Evolutionary conservation across 1,140 invertebrate species (phyloP).

Genomic region (Hesperophylax magnus): DNA sequence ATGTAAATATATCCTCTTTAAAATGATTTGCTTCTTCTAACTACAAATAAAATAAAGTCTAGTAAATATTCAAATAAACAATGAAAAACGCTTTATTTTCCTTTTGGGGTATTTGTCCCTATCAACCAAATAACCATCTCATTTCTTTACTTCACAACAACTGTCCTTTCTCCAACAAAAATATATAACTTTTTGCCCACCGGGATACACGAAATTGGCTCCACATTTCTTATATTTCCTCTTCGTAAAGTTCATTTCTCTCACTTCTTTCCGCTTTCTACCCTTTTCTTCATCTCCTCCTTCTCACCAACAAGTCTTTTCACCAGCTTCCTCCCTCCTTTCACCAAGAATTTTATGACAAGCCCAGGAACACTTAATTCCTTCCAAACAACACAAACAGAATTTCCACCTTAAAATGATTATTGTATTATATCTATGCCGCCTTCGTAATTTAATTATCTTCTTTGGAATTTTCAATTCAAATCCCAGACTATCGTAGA

Average conservation of each 20-base stretch:
- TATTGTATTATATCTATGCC: neutral
- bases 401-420: neutral
- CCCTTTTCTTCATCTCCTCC: neutral
- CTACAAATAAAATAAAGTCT: no score
- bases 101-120: no score
- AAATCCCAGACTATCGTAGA: no score
- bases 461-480: neutral
- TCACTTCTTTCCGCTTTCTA: no score
- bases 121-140: no score
- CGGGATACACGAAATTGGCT: constrained; percentile 15
- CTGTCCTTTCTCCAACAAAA: neutral
- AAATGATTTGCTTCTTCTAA: no score
- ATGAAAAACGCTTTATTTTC: no score
- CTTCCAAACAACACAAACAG: neutral
- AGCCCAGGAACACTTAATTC: neutral
- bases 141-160: no score
- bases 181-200: constrained; percentile 15
- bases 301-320: constrained; percentile 11
- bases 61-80: no score
- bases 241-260: neutral
- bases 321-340: neutral
- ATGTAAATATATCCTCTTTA: no score
- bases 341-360: constrained; percentile 8
- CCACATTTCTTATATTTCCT: constrained; percentile 17
- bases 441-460: neutral